Conservation (phyloP, 1,140 invertebrate species). For the Pentalonia nigronervosa region DNA sequence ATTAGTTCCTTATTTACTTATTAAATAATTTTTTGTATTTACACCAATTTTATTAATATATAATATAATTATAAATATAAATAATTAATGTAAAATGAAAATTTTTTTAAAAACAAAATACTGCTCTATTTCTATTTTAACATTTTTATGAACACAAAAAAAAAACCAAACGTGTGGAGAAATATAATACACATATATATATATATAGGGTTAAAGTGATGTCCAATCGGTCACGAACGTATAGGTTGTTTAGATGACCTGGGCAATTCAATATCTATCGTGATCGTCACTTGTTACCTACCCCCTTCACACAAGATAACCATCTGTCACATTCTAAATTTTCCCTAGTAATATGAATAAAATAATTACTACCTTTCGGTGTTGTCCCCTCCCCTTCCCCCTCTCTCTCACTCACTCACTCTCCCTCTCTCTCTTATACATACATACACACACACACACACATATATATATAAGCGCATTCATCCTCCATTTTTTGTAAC, state of each 20-base stretch:
- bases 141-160: not conserved
- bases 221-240: constrained; percentile 32
- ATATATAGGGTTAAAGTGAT: constrained; percentile 14
- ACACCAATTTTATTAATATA: too few species aligned
- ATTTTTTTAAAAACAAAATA: not conserved
- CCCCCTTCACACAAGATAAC: constrained; percentile 30
- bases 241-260: constrained; percentile 20
- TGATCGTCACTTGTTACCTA: constrained; percentile 7
- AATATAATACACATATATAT: not conserved
- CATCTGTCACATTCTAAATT: constrained; percentile 46
- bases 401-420: too few species aligned
- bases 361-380: constrained; percentile 41
- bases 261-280: constrained; percentile 24
- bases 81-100: not conserved
- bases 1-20: too few species aligned
- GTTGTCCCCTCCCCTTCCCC: not conserved
- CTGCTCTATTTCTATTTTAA: not conserved
- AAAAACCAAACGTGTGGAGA: not conserved
- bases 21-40: too few species aligned
- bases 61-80: too few species aligned
- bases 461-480: not conserved
- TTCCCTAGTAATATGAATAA: not conserved
- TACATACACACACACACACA: too few species aligned
- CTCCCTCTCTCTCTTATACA: too few species aligned
- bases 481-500: constrained; percentile 40